phyloP scores from a whole-genome alignment of 1,140 invertebrate genomes.

The Drosophila triauraria region DNA sequence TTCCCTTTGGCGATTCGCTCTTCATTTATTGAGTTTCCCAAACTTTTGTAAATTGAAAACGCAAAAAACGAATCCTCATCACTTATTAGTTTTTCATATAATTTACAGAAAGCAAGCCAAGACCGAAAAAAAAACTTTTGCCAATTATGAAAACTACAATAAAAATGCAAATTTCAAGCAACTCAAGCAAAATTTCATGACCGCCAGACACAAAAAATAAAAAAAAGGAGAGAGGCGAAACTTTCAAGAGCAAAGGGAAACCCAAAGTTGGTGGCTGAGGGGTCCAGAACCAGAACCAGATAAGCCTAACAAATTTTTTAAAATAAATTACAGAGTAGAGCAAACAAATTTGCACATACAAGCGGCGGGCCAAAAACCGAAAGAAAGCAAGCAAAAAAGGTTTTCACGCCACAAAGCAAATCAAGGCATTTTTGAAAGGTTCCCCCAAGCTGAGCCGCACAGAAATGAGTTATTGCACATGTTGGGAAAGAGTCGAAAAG shows the following conservation, averaged over 20 bases:
- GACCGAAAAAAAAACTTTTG: slow-evolving; percentile 58
- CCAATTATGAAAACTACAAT: slow-evolving; percentile 79
- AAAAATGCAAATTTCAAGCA: slow-evolving; percentile 75
- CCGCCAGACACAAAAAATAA: slow-evolving; percentile 46
- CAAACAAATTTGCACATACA: slow-evolving; percentile 81
- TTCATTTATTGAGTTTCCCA: slow-evolving; percentile 45
- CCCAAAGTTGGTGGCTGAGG: slow-evolving; percentile 24
- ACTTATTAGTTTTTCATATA: slow-evolving; percentile 78
- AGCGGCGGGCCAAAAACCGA: slow-evolving; percentile 49
- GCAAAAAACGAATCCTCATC: slow-evolving; percentile 61
- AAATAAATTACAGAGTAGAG: slow-evolving; percentile 83
- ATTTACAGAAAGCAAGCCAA: slow-evolving; percentile 57
- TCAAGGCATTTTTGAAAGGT: slow-evolving; percentile 76
- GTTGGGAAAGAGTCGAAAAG: slow-evolving; percentile 22
- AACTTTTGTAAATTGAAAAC: slow-evolving; percentile 38
- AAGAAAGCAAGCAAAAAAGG: slow-evolving; percentile 31
- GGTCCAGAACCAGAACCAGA: slow-evolving; percentile 53
- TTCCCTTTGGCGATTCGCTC: slow-evolving; percentile 14
- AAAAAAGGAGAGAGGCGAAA: slow-evolving; percentile 18
- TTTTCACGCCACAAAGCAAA: slow-evolving; percentile 81
- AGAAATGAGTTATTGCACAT: slow-evolving; percentile 82
- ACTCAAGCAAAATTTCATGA: slow-evolving; percentile 63
- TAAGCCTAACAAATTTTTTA: slow-evolving; percentile 83
- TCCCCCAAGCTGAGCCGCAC: slow-evolving; percentile 16
- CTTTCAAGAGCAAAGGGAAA: slow-evolving; percentile 45